Evolutionary conservation across 2,113 vertebrate genomes (phyloP).

Genomic region (Chelonoidis abingdonii): DNA sequence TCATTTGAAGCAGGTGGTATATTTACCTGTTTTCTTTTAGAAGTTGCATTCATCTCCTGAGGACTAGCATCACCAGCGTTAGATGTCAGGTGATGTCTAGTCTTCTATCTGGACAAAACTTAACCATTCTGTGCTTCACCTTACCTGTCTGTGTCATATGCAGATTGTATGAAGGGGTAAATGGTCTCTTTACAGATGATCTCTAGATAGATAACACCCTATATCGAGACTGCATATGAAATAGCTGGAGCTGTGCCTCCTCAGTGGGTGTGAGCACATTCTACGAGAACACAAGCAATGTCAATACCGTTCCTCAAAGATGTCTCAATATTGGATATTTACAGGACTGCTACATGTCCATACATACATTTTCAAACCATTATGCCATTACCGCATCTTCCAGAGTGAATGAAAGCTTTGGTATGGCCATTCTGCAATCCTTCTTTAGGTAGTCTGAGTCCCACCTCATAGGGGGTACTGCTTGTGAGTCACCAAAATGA

Average conservation of each 20-base stretch:
- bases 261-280: background rate
- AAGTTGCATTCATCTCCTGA: background rate
- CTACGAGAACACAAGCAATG: background rate
- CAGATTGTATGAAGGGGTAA: background rate
- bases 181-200: background rate
- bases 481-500: background rate
- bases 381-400: background rate
- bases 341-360: background rate
- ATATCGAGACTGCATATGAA: background rate
- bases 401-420: background rate
- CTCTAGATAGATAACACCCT: background rate
- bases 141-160: background rate
- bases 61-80: background rate
- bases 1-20: background rate
- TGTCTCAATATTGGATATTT: background rate
- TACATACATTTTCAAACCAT: background rate
- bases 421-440: background rate
- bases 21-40: background rate
- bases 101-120: background rate
- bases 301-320: background rate
- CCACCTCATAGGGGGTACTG: background rate
- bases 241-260: background rate
- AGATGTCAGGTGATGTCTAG: background rate
- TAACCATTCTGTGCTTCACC: background rate
- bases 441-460: background rate